phyloP scores from a whole-genome alignment of 2,888 invertebrate species.

The Isoperla grammatica region DNA sequence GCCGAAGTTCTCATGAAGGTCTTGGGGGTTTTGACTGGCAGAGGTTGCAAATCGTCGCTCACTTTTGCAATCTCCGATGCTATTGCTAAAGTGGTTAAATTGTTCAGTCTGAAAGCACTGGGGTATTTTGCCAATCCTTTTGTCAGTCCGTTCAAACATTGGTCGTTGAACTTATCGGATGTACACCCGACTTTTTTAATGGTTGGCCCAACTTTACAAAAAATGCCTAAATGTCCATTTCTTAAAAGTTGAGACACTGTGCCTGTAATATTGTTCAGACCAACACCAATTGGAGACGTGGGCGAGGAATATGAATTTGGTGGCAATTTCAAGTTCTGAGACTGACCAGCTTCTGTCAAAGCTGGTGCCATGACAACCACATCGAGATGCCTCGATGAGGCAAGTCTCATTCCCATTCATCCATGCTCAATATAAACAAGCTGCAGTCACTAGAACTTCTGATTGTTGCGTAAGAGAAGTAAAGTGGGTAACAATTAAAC shows the following conservation, averaged over 20 bases:
- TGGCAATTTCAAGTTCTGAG: conserved; percentile 45
- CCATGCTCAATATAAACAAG: conserved; percentile 29
- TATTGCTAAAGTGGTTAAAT: conserved; percentile 38
- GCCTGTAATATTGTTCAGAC: conserved; percentile 15
- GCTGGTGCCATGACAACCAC: conserved; percentile 91
- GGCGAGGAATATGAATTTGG: conserved; percentile 35
- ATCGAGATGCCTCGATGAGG: conserved; percentile 52
- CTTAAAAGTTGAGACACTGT: conserved; percentile 20
- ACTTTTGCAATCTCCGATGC: conserved; percentile 38
- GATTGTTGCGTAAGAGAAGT: too few species aligned
- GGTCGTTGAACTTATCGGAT: conserved; percentile 12
- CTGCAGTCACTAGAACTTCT: too few species aligned
- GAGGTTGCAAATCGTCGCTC: conserved; percentile 32
- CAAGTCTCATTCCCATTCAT: conserved; percentile 38
- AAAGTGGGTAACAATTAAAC: too few species aligned
- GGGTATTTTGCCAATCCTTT: conserved; percentile 23
- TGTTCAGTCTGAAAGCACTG: conserved; percentile 34
- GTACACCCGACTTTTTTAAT: conserved; percentile 8
- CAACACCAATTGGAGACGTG: conserved; percentile 23
- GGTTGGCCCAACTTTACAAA: background rate
- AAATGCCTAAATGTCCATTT: conserved; percentile 6
- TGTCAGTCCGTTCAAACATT: conserved; percentile 20
- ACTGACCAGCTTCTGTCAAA: conserved; percentile 63
- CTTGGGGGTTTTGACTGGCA: background rate
- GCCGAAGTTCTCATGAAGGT: conserved; percentile 18